These are phyloP conservation scores for Anagrus nilaparvatae DNA, from an alignment of 1,140 invertebrate species.

Conservation along the genomic window DNA sequence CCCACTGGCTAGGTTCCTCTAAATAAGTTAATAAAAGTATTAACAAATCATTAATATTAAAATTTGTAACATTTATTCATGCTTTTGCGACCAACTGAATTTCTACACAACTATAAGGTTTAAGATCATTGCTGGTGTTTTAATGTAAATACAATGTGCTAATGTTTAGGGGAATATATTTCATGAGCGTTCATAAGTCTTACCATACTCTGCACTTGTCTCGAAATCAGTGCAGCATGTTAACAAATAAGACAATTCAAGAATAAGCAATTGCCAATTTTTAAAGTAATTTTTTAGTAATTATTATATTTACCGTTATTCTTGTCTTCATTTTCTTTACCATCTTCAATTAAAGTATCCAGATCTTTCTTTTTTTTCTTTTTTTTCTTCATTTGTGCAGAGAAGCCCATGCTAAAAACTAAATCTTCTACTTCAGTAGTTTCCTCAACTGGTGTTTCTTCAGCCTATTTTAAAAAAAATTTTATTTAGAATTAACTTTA, in stretches of 20 bases:
- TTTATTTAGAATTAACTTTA: too few species aligned
- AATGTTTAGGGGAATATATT: too few species aligned
- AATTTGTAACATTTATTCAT: too few species aligned
- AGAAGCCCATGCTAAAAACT: conserved; percentile 75
- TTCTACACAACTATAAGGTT: too few species aligned
- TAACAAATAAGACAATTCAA: conserved; percentile 41
- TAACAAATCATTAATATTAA: too few species aligned
- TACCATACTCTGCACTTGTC: conserved; percentile 50
- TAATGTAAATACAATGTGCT: too few species aligned
- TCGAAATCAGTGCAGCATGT: conserved; percentile 56
- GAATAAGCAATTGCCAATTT: conserved; percentile 27
- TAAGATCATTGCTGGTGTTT: too few species aligned
- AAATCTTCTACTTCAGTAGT: conserved; percentile 58
- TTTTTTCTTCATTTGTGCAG: conserved; percentile 75
- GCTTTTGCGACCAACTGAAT: too few species aligned
- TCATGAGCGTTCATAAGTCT: conserved; percentile 29
- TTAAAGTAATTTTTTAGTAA: conserved; percentile 14
- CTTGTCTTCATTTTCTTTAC: conserved; percentile 60
- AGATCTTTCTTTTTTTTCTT: conserved; percentile 86
- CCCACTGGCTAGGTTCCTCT: conserved; percentile 65
- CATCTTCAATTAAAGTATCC: conserved; percentile 71
- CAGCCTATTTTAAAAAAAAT: conserved; percentile 41
- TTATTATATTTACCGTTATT: conserved; percentile 59
- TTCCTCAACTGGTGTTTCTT: conserved; percentile 46
- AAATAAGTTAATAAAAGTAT: too few species aligned